phyloP scores from a whole-genome alignment of 1,140 invertebrate species.

The Penaeus chinensis region DNA sequence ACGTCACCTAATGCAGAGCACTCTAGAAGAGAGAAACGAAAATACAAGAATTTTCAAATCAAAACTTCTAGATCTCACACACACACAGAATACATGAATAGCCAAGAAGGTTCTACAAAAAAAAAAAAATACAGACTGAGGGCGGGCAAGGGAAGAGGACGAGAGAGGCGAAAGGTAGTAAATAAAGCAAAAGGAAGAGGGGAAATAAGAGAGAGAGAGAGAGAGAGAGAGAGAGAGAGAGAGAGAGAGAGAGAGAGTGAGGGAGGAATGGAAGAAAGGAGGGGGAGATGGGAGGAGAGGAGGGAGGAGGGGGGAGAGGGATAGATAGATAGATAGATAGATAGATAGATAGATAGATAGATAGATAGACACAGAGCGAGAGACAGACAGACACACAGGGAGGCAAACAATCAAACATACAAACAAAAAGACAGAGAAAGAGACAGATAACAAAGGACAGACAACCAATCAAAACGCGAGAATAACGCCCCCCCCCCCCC shows the following conservation, averaged over 20 bases:
- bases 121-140: background rate
- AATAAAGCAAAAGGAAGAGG: background rate
- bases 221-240: constrained; percentile 11
- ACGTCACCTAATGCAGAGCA: no score
- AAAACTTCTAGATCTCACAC: no score
- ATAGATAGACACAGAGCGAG: background rate
- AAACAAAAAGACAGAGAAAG: no score
- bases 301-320: background rate
- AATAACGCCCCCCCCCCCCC: no score
- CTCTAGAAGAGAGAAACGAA: no score
- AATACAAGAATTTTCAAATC: no score
- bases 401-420: no score
- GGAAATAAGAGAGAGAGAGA: background rate
- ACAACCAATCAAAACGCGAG: no score
- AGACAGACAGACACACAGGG: no score
- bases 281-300: background rate
- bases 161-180: background rate
- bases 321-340: background rate
- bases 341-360: background rate
- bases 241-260: constrained; percentile 1
- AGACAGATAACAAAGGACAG: no score
- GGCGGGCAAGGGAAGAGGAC: background rate
- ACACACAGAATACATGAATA: no score
- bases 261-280: background rate
- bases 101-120: no score